These are phyloP conservation scores for Nemurella pictetii DNA, from an alignment of 2,888 invertebrate genomes.

Conservation along the genomic window DNA sequence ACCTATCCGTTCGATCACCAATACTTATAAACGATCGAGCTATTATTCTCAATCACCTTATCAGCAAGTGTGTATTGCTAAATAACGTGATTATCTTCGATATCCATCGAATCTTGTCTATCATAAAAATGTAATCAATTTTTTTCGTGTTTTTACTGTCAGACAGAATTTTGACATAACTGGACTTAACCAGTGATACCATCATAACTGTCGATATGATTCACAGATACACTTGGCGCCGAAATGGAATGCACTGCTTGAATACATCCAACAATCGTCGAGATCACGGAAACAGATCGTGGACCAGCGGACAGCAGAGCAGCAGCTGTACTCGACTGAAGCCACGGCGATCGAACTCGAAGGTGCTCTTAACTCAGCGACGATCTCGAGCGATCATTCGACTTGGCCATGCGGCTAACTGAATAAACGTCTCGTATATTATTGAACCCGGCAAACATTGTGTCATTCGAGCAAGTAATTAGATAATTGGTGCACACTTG, in stretches of 20 bases:
- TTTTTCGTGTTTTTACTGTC: neutral
- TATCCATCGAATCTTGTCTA: constrained; percentile 12
- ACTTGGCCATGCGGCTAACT: constrained; percentile 9
- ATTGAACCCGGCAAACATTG: constrained; percentile 4
- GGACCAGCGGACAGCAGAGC: neutral
- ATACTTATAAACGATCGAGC: constrained; percentile 7
- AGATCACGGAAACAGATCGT: neutral
- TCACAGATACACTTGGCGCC: neutral
- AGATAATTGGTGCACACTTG: constrained; percentile 2
- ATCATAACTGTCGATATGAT: neutral
- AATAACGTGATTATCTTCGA: neutral
- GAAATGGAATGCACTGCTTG: neutral
- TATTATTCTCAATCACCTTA: constrained; percentile 13
- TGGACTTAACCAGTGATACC: constrained; percentile 16
- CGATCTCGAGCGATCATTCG: neutral
- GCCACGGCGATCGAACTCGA: neutral
- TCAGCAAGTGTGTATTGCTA: constrained; percentile 21
- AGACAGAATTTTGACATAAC: constrained; percentile 21
- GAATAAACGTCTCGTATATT: constrained; percentile 12
- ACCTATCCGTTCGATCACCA: neutral
- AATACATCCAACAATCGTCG: neutral
- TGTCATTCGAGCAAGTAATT: neutral
- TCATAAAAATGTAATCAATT: constrained; percentile 9
- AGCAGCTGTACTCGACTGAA: neutral
- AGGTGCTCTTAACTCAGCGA: neutral